These are phyloP conservation scores for Muraenolepis orangiensis DNA, from an alignment of 2,797 vertebrate species.

Conservation along the genomic window DNA sequence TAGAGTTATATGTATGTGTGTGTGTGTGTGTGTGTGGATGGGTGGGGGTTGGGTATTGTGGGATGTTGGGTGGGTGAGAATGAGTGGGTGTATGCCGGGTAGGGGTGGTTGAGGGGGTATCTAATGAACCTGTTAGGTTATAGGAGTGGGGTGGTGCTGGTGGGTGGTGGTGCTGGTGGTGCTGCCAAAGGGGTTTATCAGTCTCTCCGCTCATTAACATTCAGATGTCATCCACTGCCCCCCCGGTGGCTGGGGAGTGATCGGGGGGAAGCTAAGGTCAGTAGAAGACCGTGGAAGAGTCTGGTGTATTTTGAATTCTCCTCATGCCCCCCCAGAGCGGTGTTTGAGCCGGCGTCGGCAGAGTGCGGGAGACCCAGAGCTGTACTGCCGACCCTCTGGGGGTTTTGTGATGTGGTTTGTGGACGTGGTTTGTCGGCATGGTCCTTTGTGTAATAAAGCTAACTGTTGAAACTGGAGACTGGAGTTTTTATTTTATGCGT, in stretches of 20 bases:
- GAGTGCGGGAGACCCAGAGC: not conserved
- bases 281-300: not conserved
- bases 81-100: not conserved
- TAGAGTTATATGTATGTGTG: too few species aligned
- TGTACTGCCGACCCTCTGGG: not conserved
- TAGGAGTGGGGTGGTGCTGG: too few species aligned
- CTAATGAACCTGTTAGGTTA: not conserved
- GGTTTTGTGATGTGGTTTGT: conserved; percentile 64
- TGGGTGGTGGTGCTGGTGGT: not conserved
- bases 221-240: conserved; percentile 46
- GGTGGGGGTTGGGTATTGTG: too few species aligned
- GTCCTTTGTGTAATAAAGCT: conserved; percentile 66
- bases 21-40: too few species aligned
- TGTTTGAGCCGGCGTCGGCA: not conserved
- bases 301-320: conserved; percentile 33
- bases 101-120: too few species aligned
- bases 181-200: not conserved
- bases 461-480: conserved; percentile 48
- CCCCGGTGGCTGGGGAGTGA: conserved; percentile 40
- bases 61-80: not conserved
- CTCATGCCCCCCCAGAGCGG: conserved; percentile 12
- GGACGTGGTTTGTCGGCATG: conserved; percentile 66
- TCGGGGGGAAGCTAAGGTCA: conserved; percentile 32
- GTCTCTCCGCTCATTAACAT: conserved; percentile 45
- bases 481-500: too few species aligned